Conservation (phyloP, 2,888 invertebrate genomes). For the Polylopha cassiicola region DNA sequence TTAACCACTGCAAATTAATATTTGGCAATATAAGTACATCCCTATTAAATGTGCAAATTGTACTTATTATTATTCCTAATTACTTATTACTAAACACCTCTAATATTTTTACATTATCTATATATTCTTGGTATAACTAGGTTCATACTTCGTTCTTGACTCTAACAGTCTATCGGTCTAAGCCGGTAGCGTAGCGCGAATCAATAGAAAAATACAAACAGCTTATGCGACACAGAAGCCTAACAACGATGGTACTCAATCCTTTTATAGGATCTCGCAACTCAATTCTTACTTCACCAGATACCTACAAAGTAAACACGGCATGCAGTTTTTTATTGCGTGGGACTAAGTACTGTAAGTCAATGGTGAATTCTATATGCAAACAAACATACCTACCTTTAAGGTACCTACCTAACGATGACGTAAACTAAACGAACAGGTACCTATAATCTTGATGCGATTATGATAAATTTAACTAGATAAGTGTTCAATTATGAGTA, state of each 20-base stretch:
- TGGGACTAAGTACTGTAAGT: too few species aligned
- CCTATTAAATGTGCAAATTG: too few species aligned
- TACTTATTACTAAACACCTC: too few species aligned
- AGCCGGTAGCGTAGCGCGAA: constrained; percentile 15
- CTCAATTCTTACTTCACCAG: not conserved
- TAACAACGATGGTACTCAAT: constrained; percentile 39
- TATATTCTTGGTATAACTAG: too few species aligned
- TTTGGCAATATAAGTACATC: too few species aligned
- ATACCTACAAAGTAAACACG: constrained; percentile 2
- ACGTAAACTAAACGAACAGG: constrained; percentile 2
- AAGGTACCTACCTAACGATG: constrained; percentile 5
- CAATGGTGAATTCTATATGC: too few species aligned
- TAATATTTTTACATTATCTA: too few species aligned
- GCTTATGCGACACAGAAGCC: constrained; percentile 45
- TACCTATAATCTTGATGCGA: constrained; percentile 10
- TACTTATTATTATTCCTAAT: too few species aligned
- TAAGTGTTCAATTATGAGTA: constrained; percentile 13
- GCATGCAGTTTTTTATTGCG: not conserved
- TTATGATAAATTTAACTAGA: not conserved
- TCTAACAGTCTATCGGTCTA: constrained; percentile 11
- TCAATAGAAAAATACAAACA: constrained; percentile 13
- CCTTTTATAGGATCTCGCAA: constrained; percentile 39
- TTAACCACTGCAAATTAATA: too few species aligned
- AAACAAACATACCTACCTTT: too few species aligned
- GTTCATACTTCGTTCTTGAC: constrained; percentile 13